phyloP scores from a whole-genome alignment of 92 coral and sea anemone genomes.

The Nematostella vectensis region DNA sequence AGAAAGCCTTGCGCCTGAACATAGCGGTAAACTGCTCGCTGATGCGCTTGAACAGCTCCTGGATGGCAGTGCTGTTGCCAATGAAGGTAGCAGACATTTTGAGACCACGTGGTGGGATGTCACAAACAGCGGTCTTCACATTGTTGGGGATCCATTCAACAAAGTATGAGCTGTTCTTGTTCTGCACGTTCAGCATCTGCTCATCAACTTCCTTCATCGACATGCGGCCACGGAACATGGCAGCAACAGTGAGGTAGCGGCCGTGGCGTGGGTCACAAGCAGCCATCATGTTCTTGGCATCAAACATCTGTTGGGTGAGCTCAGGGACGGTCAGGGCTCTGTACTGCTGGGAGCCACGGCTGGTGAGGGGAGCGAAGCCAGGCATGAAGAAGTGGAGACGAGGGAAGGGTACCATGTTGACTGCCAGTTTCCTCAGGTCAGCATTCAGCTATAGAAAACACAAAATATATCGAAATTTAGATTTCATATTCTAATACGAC shows the following conservation, averaged over 20 bases:
- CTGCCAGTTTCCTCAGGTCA: slow-evolving; percentile 94
- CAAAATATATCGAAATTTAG: not conserved
- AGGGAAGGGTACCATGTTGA: slow-evolving; percentile 97
- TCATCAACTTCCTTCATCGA: slow-evolving; percentile 99
- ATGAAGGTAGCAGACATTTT: slow-evolving; percentile 97
- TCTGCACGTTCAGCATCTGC: slow-evolving; percentile 96
- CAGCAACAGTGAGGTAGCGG: slow-evolving; percentile 97
- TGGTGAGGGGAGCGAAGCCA: slow-evolving; percentile 95
- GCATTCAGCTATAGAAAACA: slow-evolving; percentile 59
- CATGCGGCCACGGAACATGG: slow-evolving; percentile 99
- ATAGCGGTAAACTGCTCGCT: slow-evolving; percentile 99
- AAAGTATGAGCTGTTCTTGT: slow-evolving; percentile 98
- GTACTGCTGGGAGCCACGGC: slow-evolving; percentile 98
- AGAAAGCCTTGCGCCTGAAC: slow-evolving; percentile 99
- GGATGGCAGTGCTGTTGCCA: slow-evolving; percentile 99
- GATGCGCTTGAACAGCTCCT: slow-evolving; percentile 97
- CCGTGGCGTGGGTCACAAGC: slow-evolving; percentile 99
- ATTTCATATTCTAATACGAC: not conserved
- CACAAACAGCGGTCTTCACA: slow-evolving; percentile 99
- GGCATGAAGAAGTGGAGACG: slow-evolving; percentile 99
- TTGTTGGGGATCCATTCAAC: slow-evolving; percentile 99
- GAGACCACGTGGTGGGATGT: slow-evolving; percentile 96
- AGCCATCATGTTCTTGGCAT: slow-evolving; percentile 99
- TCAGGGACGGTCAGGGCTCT: slow-evolving; percentile 97
- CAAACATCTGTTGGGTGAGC: slow-evolving; percentile 99